Evolutionary conservation across 1,140 invertebrate genomes (phyloP).

Genomic region (Trichonephila inaurata): DNA sequence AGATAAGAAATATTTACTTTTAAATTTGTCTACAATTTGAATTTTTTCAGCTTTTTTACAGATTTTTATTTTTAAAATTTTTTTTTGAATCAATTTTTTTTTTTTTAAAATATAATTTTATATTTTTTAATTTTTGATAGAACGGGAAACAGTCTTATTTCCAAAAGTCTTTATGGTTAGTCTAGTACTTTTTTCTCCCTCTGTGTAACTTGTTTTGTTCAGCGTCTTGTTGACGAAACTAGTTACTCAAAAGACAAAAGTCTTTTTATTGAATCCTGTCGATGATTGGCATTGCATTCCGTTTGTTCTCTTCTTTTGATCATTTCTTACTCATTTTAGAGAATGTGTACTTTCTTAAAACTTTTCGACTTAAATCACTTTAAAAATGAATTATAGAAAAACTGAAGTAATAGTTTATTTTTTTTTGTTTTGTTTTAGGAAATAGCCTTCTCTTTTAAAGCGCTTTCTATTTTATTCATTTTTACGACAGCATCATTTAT

Average conservation of each 20-base stretch:
- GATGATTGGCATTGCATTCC: conserved; percentile 39
- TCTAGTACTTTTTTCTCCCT: conserved; percentile 25
- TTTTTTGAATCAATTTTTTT: too few species aligned
- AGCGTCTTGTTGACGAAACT: conserved; percentile 64
- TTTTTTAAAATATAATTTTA: too few species aligned
- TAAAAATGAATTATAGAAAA: neutral
- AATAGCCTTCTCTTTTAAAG: neutral
- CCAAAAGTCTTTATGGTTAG: neutral
- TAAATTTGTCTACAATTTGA: too few species aligned
- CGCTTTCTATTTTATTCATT: neutral
- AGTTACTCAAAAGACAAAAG: conserved; percentile 61
- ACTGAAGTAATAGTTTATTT: neutral
- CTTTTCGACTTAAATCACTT: neutral
- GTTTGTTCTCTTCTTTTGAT: conserved; percentile 42
- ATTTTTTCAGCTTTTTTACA: too few species aligned
- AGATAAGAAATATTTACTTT: too few species aligned
- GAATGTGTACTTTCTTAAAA: conserved; percentile 44
- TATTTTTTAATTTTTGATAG: neutral
- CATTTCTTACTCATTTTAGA: conserved; percentile 35
- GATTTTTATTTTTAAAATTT: too few species aligned
- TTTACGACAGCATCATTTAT: neutral
- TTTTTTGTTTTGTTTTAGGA: neutral
- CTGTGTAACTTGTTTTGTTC: conserved; percentile 41
- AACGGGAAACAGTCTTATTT: neutral
- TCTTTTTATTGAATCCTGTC: conserved; percentile 43